phyloP scores from a whole-genome alignment of 30 jellyfish, hydroid and myxozoan genomes.

The Mastigias papua region DNA sequence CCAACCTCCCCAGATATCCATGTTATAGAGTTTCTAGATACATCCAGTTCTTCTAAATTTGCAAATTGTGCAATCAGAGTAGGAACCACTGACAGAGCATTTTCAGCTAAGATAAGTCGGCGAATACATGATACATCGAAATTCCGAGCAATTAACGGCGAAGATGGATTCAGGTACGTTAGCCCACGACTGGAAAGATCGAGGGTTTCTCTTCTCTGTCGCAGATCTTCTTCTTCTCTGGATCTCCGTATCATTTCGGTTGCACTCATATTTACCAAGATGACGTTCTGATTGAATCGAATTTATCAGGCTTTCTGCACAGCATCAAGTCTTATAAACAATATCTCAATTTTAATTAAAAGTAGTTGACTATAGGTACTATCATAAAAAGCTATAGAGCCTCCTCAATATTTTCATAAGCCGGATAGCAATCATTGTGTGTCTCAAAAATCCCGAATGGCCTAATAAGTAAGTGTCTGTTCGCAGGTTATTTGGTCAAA shows the following conservation, averaged over 20 bases:
- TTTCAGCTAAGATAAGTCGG: slow-evolving; percentile 78
- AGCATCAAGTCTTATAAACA: not conserved
- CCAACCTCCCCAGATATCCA: slow-evolving; percentile 95
- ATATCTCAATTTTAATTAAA: no score
- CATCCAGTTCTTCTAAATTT: slow-evolving; percentile 84
- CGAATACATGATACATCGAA: slow-evolving; percentile 65
- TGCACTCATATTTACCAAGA: not conserved
- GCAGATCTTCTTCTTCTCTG: slow-evolving; percentile 17
- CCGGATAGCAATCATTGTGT: no score
- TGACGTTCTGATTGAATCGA: not conserved
- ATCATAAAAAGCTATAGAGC: no score
- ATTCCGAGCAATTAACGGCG: slow-evolving; percentile 33
- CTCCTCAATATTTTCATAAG: no score
- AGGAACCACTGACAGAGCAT: slow-evolving; percentile 84
- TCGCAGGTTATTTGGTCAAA: not conserved
- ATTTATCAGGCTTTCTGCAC: not conserved
- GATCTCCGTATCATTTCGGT: not conserved
- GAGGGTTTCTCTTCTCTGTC: slow-evolving; percentile 15
- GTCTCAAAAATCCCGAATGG: not conserved
- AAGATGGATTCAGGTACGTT: slow-evolving; percentile 66
- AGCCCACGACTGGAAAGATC: slow-evolving; percentile 79
- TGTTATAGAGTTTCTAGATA: slow-evolving; percentile 90
- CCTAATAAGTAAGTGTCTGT: not conserved
- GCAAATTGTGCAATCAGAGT: slow-evolving; percentile 70
- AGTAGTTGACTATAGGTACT: no score